Base-by-base conservation (phyloP, 2,113 vertebrate genomes). In the Xyliphius kryptos region DNA sequence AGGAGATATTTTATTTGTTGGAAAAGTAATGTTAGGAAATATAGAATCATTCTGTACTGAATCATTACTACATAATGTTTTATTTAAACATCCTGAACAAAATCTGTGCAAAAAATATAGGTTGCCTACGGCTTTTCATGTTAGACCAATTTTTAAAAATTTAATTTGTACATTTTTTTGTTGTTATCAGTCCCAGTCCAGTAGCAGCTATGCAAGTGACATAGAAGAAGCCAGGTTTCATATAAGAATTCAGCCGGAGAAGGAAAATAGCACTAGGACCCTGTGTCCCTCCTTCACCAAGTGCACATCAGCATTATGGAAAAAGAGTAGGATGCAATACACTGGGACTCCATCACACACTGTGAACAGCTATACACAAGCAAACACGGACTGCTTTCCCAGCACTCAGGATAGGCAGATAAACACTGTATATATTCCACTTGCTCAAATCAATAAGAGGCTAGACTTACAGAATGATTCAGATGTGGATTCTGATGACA, bases 241-340 rank as follows among this genome's bases (percentile, higher is more conserved):
- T 15, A 44, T n/a, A 19, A 53, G 4, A 17, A 38, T 38, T 9
- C 19, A 52, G 54, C 15, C 40, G 48, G 21, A 59, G 14, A 1
- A 41, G 26, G 41, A 48, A 19, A 10, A 36, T 2, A 43, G 8
- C 13, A 36, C 7, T 2, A 62, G 44, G 6, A 61, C 3, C n/a
- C 52, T 46, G 14, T 71, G 68, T 63, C 61, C 68, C n/a, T 38
- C 40, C 15, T n/a, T 70, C 7, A 59, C 54, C 7, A 40, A 55
- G 9, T 56, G 14, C 21, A 67, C 65, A 32, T 49, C 54, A 43
- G 36, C 61, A 14, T 72, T 56, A 54, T 68, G 65, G 70, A 72
- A 68, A 16, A 72, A 63, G 40, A 62, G 21, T n/a, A 54, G 17
- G 13, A 19, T 60, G 10, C 17, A 6, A 9, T 67, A 55, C n/a